These are phyloP conservation scores for Amblyornis subalaris DNA, from an alignment of 2,113 vertebrate species.

Conservation along the genomic window DNA sequence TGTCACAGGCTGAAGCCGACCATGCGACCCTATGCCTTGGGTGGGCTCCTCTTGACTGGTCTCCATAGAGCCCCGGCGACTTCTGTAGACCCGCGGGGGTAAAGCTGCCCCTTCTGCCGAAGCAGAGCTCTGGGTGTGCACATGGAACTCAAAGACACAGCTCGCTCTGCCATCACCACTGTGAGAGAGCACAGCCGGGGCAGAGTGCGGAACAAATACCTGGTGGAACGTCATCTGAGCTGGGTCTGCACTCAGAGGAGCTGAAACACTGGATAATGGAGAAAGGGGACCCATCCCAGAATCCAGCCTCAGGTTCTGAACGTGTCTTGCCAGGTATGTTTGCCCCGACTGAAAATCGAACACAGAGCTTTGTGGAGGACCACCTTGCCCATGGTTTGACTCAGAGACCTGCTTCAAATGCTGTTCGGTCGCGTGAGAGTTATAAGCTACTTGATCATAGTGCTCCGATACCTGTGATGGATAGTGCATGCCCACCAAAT, in stretches of 20 bases:
- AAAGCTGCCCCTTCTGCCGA: conserved; percentile 78
- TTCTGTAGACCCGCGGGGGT: conserved; percentile 78
- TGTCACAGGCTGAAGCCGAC: conserved; percentile 90
- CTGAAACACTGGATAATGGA: conserved; percentile 70
- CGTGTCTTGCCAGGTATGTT: conserved; percentile 76
- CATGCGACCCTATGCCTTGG: conserved; percentile 65
- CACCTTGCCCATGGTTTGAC: conserved; percentile 69
- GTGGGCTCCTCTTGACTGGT: conserved; percentile 81
- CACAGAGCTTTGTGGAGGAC: conserved; percentile 75
- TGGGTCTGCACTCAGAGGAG: conserved; percentile 73
- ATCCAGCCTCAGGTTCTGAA: conserved; percentile 80
- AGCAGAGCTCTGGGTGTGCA: conserved; percentile 73
- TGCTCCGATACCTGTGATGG: conserved; percentile 74
- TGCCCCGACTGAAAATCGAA: conserved; percentile 83
- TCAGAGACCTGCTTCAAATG: conserved; percentile 70
- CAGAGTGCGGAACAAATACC: conserved; percentile 85
- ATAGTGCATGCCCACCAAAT: conserved; percentile 75
- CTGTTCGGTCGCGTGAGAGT: conserved; percentile 54
- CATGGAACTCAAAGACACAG: conserved; percentile 90
- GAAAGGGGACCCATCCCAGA: conserved; percentile 71
- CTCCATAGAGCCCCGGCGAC: conserved; percentile 84
- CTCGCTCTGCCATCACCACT: conserved; percentile 73
- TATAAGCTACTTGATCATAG: conserved; percentile 69
- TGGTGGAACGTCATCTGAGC: conserved; percentile 78
- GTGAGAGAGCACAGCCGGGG: conserved; percentile 84